phyloP scores from a whole-genome alignment of 2,113 vertebrate species.

The Neofelis nebulosa region DNA sequence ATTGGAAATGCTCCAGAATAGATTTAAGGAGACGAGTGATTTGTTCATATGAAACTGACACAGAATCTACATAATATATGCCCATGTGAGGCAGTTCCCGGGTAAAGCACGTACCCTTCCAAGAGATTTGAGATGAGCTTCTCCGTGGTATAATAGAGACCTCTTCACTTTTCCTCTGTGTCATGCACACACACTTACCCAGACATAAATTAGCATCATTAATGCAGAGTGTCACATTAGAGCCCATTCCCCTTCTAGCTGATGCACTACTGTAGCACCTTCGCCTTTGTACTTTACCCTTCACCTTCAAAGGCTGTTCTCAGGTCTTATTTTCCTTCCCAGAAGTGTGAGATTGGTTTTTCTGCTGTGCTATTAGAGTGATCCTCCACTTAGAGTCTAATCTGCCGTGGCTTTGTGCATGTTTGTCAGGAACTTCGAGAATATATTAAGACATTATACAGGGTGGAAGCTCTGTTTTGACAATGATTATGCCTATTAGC shows the following conservation, averaged over 20 bases:
- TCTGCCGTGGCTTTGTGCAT: constrained; percentile 42
- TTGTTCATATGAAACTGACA: neutral
- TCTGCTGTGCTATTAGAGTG: constrained; percentile 21
- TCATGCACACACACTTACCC: neutral
- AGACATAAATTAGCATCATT: constrained; percentile 65
- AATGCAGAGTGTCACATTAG: constrained; percentile 32
- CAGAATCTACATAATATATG: neutral
- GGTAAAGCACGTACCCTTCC: neutral
- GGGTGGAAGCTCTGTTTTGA: constrained; percentile 63
- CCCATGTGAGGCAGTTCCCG: neutral
- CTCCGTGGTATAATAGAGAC: neutral
- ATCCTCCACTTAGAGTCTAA: constrained; percentile 35
- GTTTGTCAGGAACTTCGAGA: constrained; percentile 60
- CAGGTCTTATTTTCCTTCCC: neutral
- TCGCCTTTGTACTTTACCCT: constrained; percentile 61
- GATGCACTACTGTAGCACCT: constrained; percentile 17
- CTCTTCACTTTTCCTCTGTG: constrained; percentile 30
- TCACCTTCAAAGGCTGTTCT: neutral
- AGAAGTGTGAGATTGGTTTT: constrained; percentile 33
- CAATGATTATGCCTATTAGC: constrained; percentile 71
- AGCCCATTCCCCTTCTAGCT: neutral
- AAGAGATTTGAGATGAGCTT: neutral
- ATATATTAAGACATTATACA: constrained; percentile 31
- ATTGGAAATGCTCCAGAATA: neutral
- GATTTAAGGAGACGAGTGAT: neutral